Conservation (phyloP, 2,888 invertebrate species). For the Eumacrocentrus americanus region DNA sequence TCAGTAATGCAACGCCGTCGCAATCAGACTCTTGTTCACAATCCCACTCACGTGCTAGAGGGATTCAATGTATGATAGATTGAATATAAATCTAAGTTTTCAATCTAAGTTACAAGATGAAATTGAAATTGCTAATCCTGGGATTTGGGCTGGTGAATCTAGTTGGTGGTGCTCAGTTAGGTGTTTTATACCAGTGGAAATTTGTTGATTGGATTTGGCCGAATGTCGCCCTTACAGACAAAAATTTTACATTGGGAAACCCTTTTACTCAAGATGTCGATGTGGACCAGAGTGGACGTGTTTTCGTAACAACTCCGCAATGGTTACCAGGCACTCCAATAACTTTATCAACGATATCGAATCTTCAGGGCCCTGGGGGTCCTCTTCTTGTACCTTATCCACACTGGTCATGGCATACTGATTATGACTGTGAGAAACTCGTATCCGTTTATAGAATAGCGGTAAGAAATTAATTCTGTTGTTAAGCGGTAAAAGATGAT, state of each 20-base stretch:
- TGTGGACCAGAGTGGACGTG: constrained; percentile 51
- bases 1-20: not conserved
- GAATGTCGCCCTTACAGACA: constrained; percentile 46
- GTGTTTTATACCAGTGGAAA: constrained; percentile 53
- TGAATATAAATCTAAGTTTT: not conserved
- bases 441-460: constrained; percentile 59
- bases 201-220: constrained; percentile 55
- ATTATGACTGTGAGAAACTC: constrained; percentile 50
- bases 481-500: no score
- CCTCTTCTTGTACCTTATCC: constrained; percentile 57
- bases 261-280: constrained; percentile 58
- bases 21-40: no score
- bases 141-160: constrained; percentile 28
- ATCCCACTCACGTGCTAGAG: no score
- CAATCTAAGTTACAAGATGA: constrained; percentile 18
- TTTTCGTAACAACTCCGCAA: constrained; percentile 59
- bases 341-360: constrained; percentile 53
- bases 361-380: constrained; percentile 48
- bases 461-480: constrained; percentile 51
- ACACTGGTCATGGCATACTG: constrained; percentile 54
- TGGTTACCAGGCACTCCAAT: constrained; percentile 58
- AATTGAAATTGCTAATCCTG: constrained; percentile 9
- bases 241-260: constrained; percentile 53
- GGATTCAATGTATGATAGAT: not conserved
- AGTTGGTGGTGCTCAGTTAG: constrained; percentile 37